These are phyloP conservation scores for Albula glossodonta DNA, from an alignment of 2,113 vertebrate genomes.

Conservation along the genomic window DNA sequence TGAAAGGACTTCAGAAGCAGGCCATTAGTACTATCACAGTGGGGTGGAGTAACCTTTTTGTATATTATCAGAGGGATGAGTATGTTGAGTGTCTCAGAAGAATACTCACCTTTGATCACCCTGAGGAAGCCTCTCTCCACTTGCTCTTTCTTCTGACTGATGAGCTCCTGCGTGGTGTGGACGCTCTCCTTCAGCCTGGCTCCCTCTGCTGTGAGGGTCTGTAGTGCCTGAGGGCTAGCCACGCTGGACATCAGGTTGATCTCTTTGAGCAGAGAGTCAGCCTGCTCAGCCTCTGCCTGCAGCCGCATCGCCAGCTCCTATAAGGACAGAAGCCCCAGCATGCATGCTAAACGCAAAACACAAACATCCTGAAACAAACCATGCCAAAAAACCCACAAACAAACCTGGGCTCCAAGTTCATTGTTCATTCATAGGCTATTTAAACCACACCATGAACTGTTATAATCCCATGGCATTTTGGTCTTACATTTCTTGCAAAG, in stretches of 20 bases:
- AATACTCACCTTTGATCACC: conserved; percentile 72
- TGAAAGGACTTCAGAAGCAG: neutral
- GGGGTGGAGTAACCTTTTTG: neutral
- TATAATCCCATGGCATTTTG: neutral
- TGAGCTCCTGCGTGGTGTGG: conserved; percentile 73
- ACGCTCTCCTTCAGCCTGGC: conserved; percentile 61
- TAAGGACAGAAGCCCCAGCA: neutral
- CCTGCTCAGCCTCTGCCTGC: conserved; percentile 77
- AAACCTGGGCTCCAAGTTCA: neutral
- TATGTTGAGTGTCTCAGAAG: no score
- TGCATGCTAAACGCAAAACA: no score
- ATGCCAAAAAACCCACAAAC: neutral
- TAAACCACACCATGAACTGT: neutral
- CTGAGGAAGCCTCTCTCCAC: conserved; percentile 77
- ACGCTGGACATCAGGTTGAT: conserved; percentile 70
- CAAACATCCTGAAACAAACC: neutral
- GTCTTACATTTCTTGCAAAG: no score
- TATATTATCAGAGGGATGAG: no score
- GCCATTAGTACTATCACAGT: neutral
- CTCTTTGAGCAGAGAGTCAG: conserved; percentile 75
- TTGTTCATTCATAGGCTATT: neutral
- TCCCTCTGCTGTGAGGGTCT: conserved; percentile 73
- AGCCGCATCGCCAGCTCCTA: conserved; percentile 83
- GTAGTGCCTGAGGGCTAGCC: conserved; percentile 75
- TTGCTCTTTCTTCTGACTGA: conserved; percentile 82